Evolutionary conservation across 2,113 vertebrate species (phyloP), one percentile per base, ranked within the genome.

Genomic region (Todiramphus saurophagus): DNA sequence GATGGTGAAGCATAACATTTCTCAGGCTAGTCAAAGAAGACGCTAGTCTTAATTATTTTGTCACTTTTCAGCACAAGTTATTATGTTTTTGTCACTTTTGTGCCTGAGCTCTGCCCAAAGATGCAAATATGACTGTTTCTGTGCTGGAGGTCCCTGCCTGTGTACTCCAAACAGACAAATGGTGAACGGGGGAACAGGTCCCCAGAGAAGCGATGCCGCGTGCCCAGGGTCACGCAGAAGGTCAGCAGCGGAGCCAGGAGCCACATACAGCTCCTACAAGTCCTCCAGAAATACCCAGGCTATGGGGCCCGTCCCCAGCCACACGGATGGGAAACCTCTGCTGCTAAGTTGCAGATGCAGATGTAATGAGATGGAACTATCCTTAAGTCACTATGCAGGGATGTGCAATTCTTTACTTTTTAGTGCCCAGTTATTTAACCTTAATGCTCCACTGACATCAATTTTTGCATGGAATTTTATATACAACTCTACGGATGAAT

Each of bases 381-480:
- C 62, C 43, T 55, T 24, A 60, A 51, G 37, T 7, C 3, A 3
- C 58, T 77, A 18, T 1, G 33, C 28, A 35, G 67, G 37, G 25
- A 63, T 25, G 74, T 31, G 62, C 50, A 51, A 58, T 60, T 88
- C 81, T 70, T 81, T 62, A 73, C 69, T 86, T 92, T 80, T 70
- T 59, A 80, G 51, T 46, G 76, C 33, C 63, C 46, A 24, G 75
- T 87, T 91, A 93, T 68, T 95, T 90, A 94, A 83, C 81, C 72
- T 88, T 88, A 86, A 89, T 86, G 75, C 75, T 95, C 80, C 88
- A 59, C 46, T 91, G 92, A 76, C 11, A 70, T 72, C 46, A 43
- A 70, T 83, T 79, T 79, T 74, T 33, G 39, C 19, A 64, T 23
- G 37, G 63, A 80, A 90, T 39, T 75, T 67, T 77, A 82, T 75